Base-by-base conservation (phyloP, 1,140 invertebrate species). In the Drosophila kepulauana region DNA sequence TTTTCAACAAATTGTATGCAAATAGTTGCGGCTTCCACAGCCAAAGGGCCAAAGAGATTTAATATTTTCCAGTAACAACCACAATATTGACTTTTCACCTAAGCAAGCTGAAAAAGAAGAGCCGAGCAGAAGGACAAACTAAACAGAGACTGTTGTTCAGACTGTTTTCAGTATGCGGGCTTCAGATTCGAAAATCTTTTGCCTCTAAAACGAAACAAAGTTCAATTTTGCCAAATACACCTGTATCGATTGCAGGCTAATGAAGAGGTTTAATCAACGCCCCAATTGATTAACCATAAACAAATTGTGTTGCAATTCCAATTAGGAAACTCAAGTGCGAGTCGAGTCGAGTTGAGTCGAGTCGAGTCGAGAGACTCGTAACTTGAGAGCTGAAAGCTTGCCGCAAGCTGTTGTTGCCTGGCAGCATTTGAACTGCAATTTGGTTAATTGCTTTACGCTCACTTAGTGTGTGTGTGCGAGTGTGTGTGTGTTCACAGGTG, bases 71-170 rank as follows among this genome's bases (percentile, higher is more conserved):
- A 88, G 72, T 58, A 65, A 54, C 74, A 82, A 61, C 80, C 80
- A 79, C 84, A 88, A 80, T 88, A 88, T 88, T 89, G 84, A 87
- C 84, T 88, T 82, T 87, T 67, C 79, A 82, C 82, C 79, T 82
- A 74, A 52, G 20, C 51, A 62, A 63, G 51, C 4, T 13, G 28
- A 2, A 30, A 10, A 5, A n/a, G 48, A 30, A 13, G 13, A 20
- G 48, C 28, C 20, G 13, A 25, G 45, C 46, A 15, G 11, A n/a
- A 38, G 46, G 30, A 43, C 13, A 62, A 35, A 16, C 28, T 46
- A 2, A 35, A 57, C 7, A 49, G 11, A 30, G 41, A 25, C 20
- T 25, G 20, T 25, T 68, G 33, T 13, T 3, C 65, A 61, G 66
- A 41, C 33, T 64, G 62, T 43, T 64, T 43, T 20, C 6, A 28